These are phyloP conservation scores for Mola mola DNA, from an alignment of 2,113 vertebrate species.

Conservation along the genomic window DNA sequence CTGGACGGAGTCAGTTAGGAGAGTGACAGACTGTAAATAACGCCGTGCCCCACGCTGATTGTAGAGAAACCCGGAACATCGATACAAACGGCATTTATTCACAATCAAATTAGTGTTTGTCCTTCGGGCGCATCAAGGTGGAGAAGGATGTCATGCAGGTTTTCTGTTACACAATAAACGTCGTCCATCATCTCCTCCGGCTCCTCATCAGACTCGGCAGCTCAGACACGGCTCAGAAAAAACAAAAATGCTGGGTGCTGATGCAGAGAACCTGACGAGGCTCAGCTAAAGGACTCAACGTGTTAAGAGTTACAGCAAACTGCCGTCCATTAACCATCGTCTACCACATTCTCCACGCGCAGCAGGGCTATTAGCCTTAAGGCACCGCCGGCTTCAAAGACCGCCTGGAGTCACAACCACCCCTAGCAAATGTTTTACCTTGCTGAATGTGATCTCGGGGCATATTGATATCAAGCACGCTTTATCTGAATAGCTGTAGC, in stretches of 20 bases:
- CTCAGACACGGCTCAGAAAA: conserved; percentile 21
- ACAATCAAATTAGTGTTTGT: conserved; percentile 25
- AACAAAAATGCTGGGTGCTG: background rate
- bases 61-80: conserved; percentile 50
- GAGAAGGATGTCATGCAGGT: conserved; percentile 45
- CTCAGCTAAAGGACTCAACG: background rate
- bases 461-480: conserved; percentile 17
- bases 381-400: conserved; percentile 18
- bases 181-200: conserved; percentile 41
- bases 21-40: conserved; percentile 53
- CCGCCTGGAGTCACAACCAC: conserved; percentile 14
- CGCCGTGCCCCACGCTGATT: conserved; percentile 18
- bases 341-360: background rate
- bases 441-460: conserved; percentile 12
- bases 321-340: conserved; percentile 11
- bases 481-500: too few relatives aligned
- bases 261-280: conserved; percentile 1
- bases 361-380: background rate
- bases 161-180: conserved; percentile 33
- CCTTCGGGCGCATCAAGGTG: conserved; percentile 30
- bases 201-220: conserved; percentile 47
- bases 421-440: conserved; percentile 29
- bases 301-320: conserved; percentile 2
- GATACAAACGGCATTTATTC: conserved; percentile 44
- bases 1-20: conserved; percentile 34